Conservation (phyloP, 2,113 vertebrate species). For the Microtus pennsylvanicus region DNA sequence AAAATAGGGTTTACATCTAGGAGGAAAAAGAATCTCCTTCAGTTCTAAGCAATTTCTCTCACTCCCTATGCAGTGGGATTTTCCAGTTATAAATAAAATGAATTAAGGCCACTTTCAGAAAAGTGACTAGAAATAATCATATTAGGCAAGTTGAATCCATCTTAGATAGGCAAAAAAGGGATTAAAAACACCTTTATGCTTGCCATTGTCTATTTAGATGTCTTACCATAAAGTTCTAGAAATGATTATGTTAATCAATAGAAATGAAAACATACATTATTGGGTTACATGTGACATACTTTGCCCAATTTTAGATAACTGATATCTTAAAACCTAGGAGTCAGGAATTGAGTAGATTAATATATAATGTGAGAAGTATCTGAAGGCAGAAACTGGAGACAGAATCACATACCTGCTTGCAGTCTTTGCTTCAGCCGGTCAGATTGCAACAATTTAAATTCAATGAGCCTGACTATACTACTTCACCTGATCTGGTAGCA, state of each 20-base stretch:
- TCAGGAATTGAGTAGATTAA: conserved; percentile 25
- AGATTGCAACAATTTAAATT: conserved; percentile 14
- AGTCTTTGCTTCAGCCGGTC: background rate
- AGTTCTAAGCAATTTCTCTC: background rate
- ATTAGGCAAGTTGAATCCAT: background rate
- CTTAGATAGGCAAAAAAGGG: background rate
- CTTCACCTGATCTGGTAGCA: background rate
- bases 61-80: background rate
- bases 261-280: background rate
- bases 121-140: background rate
- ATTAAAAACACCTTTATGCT: background rate
- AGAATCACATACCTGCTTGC: background rate
- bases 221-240: conserved; percentile 7
- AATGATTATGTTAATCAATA: background rate
- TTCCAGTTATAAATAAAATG: background rate
- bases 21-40: background rate
- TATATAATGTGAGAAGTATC: background rate
- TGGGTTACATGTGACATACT: background rate
- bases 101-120: background rate
- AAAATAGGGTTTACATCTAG: background rate
- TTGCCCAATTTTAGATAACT: background rate
- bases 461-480: background rate
- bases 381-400: background rate
- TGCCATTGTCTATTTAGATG: background rate
- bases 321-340: background rate